Base-by-base conservation (phyloP, 2,113 vertebrate species). In the Cololabis saira region DNA sequence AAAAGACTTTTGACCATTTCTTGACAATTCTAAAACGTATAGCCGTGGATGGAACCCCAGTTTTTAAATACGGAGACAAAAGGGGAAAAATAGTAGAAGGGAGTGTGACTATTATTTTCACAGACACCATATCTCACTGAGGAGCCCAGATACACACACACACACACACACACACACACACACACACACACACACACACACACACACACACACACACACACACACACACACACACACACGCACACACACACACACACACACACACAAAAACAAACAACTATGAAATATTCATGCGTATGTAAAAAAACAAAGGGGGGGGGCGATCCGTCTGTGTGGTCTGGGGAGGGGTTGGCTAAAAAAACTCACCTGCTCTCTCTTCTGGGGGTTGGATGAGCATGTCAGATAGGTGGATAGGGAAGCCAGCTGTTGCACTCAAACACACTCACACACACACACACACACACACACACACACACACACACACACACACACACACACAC, bases 201-300 rank as follows among this genome's bases (percentile, higher is more conserved):
- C 41, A 53, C 50, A 74, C 58, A 49, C 19, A 14, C 22, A 44
- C 40, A 53, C 22, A 42, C 17, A 65, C 41, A 53, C 50, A 74
- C 58, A 48, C 18, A 14, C n/a, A n/a, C n/a, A n/a, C n/a, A n/a
- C n/a, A n/a, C n/a, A n/a, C n/a, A n/a, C n/a, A n/a, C n/a, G n/a
- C n/a, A n/a, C n/a, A n/a, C n/a, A n/a, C n/a, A n/a, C n/a, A n/a
- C n/a, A n/a, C n/a, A n/a, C n/a, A n/a, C n/a, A n/a, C n/a, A n/a
- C 22, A 43, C 37, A 53, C 21, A 42, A 13, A 65, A 21, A 53
- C 50, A 74, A 55, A 48, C 18, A 14, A 16, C 51, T 47, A 87
- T 91, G 54, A 91, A 90, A 90, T 88, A 91, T 91, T 91, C 83
- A 92, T 74, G 81, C 22, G 85, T 78, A 85, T 41, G 72, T 89